Base-by-base conservation (phyloP, 2,797 vertebrate genomes). In the Phylloscopus collybita region DNA sequence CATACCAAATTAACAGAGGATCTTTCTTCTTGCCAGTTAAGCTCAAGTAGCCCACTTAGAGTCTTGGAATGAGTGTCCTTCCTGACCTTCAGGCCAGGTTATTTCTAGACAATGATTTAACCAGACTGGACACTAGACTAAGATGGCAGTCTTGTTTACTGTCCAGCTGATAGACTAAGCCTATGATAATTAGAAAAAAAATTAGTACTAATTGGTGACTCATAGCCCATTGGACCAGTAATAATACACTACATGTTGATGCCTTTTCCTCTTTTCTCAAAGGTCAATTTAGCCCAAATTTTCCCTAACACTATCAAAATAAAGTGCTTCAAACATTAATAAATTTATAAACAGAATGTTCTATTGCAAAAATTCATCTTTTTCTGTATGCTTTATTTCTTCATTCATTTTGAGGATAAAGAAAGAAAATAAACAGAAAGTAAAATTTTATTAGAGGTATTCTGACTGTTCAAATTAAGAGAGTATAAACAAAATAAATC, bases 1-100 rank as follows among this genome's bases (percentile, higher is more conserved):
- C 88, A 95, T 78, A 85, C 95, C 69, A 96, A 97, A 97, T 97
- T 74, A 96, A 96, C 88, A 95, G 90, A 93, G 60, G 51, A 72
- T 51, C 64, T 97, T 94, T 97, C 93, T 97, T 98, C 96, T 97
- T 97, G 78, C 26, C 66, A 92, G 83, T 97, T 97, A 94, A 89
- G 88, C 97, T 98, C 97, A 98, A 97, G 97, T 97, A 98, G 97
- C 89, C 90, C 94, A 96, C 97, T 98, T 98, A 97, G 97, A 97
- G 96, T 88, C 86, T 66, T 97, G 97, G 97, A 98, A 98, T 95
- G 96, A 97, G 96, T 96, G 96, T 96, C 95, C 94, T 96, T 94
- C n/a, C 80, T 98, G 97, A 98, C 97, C 97, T 98, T 98, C 97
- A 97, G 94, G 92, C 66, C 70, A 93, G 80, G 93, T 82, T 95